Base-by-base conservation (phyloP, 2,113 vertebrate species). In the Aplodontia rufa region DNA sequence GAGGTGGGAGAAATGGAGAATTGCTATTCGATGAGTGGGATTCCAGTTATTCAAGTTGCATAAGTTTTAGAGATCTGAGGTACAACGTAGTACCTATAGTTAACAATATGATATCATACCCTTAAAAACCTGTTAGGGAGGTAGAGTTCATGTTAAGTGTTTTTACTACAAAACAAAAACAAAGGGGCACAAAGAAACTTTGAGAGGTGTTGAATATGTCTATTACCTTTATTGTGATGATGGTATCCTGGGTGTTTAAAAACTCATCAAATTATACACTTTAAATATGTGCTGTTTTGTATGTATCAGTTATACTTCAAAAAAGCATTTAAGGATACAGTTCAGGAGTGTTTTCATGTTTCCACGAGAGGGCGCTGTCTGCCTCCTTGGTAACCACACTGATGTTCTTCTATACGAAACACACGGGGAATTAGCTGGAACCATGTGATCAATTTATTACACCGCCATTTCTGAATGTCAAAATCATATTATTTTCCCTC, bases 291-390 rank as follows among this genome's bases (percentile, higher is more conserved):
- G 19, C 42, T 37, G 32, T 30, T 90, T 35, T 42, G 28, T 62
- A 20, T 60, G 19, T 72, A 66, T 72, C 74, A n/a, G 12, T 55
- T 64, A n/a, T n/a, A 40, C 45, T 28, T 76, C 42, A 76, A n/a
- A 17, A 74, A 76, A 80, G 9, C 42, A 24, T 32, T 7, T 66
- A 19, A 71, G 68, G 47, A 1, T 82, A 26, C 10, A 10, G 47
- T 37, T 51, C 28, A 94, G 62, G 60, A 83, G 42, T 84, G 92
- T 22, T 79, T 90, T 49, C 6, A 0, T 42, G 22, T 74, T 79
- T 75, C 94, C 97, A 93, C 90, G 51, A 92, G 84, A 89, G 94
- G 94, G 90, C 20, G 9, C 83, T 82, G 37, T 91, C 84, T 89
- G 72, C 49, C 47, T 60, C 96, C 74, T 91, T 90, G 42, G 79